A percentile compares a stretch with the other conserved stretches of the same genome.
Evolutionary conservation across 2,113 vertebrate species (phyloP).

Genomic region (Menura novaehollandiae): DNA sequence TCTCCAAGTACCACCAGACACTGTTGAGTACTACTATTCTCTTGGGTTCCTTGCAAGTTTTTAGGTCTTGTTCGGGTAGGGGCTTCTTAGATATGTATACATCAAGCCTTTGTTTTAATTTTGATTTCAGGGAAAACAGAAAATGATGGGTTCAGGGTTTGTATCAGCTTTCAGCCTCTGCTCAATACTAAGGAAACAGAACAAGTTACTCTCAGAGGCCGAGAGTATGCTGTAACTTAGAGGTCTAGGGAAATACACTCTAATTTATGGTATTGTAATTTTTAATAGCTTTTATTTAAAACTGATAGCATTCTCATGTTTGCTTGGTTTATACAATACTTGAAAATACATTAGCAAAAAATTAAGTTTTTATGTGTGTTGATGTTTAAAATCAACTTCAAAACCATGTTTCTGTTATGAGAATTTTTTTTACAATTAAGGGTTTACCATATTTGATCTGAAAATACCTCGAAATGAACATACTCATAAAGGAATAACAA

Average conservation of each 20-base stretch:
- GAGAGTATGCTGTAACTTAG: neutral
- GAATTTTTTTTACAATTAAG: neutral
- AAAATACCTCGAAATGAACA: neutral
- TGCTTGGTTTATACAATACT: neutral
- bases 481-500: neutral
- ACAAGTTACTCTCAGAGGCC: neutral
- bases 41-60: neutral
- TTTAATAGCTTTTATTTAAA: neutral
- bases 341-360: neutral
- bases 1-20: neutral
- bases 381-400: neutral
- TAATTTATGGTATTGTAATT: neutral
- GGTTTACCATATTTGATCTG: neutral
- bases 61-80: neutral
- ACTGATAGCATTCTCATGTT: neutral
- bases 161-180: neutral
- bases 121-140: neutral
- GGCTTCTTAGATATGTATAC: neutral
- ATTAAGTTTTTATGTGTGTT: neutral
- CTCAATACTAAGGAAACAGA: neutral
- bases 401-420: neutral
- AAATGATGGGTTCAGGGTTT: neutral
- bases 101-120: neutral
- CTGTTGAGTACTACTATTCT: neutral
- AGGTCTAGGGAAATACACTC: neutral